A percentile compares a stretch with the other conserved stretches of the same genome.
These are phyloP conservation scores for Siphonodentalium dalli DNA, from an alignment of 2,888 invertebrate genomes.

Conservation along the genomic window DNA sequence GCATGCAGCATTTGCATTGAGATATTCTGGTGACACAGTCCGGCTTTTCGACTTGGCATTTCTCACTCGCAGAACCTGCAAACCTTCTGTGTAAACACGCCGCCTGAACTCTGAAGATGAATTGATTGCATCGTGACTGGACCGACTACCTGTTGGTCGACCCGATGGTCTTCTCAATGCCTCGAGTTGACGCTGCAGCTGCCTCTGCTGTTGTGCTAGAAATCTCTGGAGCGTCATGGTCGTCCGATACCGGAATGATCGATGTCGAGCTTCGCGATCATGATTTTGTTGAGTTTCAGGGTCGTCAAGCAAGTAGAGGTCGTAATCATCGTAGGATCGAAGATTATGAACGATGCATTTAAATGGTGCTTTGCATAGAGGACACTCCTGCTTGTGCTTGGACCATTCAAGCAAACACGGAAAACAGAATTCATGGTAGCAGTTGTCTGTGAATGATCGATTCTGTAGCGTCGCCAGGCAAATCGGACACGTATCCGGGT, in stretches of 20 bases:
- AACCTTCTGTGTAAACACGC: conserved; percentile 77
- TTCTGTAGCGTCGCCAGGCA: conserved; percentile 86
- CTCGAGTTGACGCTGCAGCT: conserved; percentile 16
- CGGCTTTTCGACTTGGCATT: conserved; percentile 32
- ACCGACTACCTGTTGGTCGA: too few species aligned
- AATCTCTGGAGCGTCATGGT: too few species aligned
- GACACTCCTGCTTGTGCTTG: conserved; percentile 81
- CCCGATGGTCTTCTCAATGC: conserved; percentile 50
- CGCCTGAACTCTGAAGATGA: conserved; percentile 68
- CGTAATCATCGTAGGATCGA: conserved; percentile 84
- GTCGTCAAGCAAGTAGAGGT: conserved; percentile 73
- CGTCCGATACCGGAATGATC: conserved; percentile 61
- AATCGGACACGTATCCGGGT: conserved; percentile 94
- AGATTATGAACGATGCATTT: conserved; percentile 92
- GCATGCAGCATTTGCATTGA: conserved; percentile 74
- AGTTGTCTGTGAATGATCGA: conserved; percentile 90
- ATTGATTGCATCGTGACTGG: too few species aligned
- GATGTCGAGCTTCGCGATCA: conserved; percentile 24
- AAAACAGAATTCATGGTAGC: conserved; percentile 93
- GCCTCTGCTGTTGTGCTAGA: too few species aligned
- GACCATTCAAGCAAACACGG: conserved; percentile 93
- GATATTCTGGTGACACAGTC: conserved; percentile 58
- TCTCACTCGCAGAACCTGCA: conserved; percentile 76
- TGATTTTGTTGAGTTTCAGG: conserved; percentile 23
- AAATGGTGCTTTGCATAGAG: conserved; percentile 91